These are phyloP conservation scores for Asobara japonica DNA, from an alignment of 1,140 invertebrate genomes.

Conservation along the genomic window DNA sequence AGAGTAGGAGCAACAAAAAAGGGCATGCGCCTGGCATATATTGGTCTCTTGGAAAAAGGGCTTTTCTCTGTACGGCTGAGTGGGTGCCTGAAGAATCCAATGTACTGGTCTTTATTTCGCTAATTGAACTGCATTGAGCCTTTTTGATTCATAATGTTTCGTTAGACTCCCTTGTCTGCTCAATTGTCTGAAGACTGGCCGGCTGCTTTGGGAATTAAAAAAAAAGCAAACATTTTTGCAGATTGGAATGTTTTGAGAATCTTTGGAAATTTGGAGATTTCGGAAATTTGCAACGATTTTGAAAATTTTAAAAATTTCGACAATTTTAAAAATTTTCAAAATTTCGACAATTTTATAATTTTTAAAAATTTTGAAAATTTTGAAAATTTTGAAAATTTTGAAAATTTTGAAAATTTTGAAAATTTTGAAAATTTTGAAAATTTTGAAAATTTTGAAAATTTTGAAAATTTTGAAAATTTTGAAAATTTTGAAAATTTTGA, in stretches of 20 bases:
- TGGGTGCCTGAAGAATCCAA: background rate
- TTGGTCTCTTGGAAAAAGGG: background rate
- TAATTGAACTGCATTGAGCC: conserved; percentile 4
- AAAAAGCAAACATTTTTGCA: background rate
- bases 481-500: no score
- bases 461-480: no score
- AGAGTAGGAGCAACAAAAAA: conserved; percentile 19
- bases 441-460: no score
- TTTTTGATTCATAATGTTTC: background rate
- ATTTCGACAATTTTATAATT: no score
- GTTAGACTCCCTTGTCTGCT: background rate
- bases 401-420: no score
- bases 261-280: no score
- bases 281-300: no score
- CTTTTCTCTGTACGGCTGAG: background rate
- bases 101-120: background rate
- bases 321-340: no score
- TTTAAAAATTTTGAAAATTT: no score
- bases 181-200: background rate
- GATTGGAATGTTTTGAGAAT: background rate
- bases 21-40: conserved; percentile 40
- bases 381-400: no score
- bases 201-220: background rate
- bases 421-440: no score
- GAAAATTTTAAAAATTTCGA: no score